phyloP scores from a whole-genome alignment of 2,113 vertebrate genomes.

The Poeciliopsis occidentalis region DNA sequence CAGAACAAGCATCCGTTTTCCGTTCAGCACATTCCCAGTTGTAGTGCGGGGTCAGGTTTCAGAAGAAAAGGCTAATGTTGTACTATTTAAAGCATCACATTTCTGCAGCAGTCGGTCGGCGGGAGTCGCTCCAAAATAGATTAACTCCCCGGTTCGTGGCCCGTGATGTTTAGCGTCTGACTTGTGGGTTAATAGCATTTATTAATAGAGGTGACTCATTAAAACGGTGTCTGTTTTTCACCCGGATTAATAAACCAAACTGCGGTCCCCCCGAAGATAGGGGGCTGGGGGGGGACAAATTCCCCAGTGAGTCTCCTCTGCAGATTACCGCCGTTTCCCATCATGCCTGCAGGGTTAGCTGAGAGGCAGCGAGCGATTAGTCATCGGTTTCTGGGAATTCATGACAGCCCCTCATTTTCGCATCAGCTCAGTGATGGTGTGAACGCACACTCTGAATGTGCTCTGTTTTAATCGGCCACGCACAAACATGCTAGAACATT shows the following conservation, averaged over 20 bases:
- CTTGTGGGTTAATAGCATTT: slow-evolving; percentile 31
- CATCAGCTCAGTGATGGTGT: slow-evolving; percentile 53
- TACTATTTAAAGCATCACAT: neutral
- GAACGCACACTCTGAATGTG: slow-evolving; percentile 45
- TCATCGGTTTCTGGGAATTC: slow-evolving; percentile 41
- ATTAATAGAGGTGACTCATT: slow-evolving; percentile 30
- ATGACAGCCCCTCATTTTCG: slow-evolving; percentile 62
- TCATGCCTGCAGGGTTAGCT: slow-evolving; percentile 51
- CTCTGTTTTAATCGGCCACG: slow-evolving; percentile 35
- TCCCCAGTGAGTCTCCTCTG: slow-evolving; percentile 19
- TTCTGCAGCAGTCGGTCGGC: neutral
- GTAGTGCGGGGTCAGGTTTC: neutral
- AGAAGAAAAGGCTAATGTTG: neutral
- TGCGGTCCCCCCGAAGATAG: neutral
- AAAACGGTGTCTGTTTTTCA: slow-evolving; percentile 39
- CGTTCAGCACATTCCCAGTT: neutral
- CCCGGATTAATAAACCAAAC: slow-evolving; percentile 26
- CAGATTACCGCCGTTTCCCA: slow-evolving; percentile 54
- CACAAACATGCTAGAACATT: slow-evolving; percentile 12
- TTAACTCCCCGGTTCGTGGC: neutral
- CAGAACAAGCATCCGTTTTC: neutral
- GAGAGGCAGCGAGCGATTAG: slow-evolving; percentile 62
- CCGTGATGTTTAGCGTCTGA: slow-evolving; percentile 5
- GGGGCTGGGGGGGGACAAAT: slow-evolving; percentile 13
- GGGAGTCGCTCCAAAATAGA: slow-evolving; percentile 11